Conservation (phyloP, 1,140 invertebrate species). For the Zaprionus gabonicus region DNA sequence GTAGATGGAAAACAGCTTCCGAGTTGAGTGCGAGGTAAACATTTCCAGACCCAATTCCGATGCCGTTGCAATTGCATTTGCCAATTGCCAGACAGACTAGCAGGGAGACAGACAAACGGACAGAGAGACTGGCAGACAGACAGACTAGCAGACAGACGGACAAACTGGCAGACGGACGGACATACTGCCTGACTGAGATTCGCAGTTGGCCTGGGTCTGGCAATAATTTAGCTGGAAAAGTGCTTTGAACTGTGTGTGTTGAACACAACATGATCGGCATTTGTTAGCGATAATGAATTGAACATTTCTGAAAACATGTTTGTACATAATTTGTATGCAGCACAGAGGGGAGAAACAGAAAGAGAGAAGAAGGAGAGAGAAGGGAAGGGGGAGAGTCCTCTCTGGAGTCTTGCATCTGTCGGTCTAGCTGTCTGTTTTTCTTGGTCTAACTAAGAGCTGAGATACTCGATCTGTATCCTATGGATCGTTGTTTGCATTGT, state of each 20-base stretch:
- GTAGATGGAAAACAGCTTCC: conserved; percentile 53
- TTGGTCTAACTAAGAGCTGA: conserved; percentile 77
- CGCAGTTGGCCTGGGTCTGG: conserved; percentile 41
- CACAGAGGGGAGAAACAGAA: conserved; percentile 39
- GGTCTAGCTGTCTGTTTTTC: conserved; percentile 50
- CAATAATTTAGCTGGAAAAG: conserved; percentile 78
- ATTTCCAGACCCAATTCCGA: conserved; percentile 30
- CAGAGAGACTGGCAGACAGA: neutral
- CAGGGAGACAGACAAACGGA: too few species aligned
- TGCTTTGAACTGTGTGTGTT: conserved; percentile 79
- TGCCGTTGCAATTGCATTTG: conserved; percentile 17
- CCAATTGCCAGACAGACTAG: conserved; percentile 18
- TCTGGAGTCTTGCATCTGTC: conserved; percentile 9
- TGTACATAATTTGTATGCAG: conserved; percentile 83
- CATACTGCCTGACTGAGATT: conserved; percentile 16
- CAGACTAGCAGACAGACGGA: neutral
- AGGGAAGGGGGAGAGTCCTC: conserved; percentile 13
- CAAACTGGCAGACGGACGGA: neutral
- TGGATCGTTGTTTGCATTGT: conserved; percentile 60
- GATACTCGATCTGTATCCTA: conserved; percentile 63
- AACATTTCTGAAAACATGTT: conserved; percentile 84
- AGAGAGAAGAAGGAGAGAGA: neutral
- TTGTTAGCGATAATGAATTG: conserved; percentile 84
- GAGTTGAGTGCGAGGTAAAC: conserved; percentile 37
- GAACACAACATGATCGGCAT: conserved; percentile 83